A percentile compares a stretch with the other conserved stretches of the same genome.
Conservation (phyloP, 1,140 invertebrate genomes). For the Solenopsis invicta region DNA sequence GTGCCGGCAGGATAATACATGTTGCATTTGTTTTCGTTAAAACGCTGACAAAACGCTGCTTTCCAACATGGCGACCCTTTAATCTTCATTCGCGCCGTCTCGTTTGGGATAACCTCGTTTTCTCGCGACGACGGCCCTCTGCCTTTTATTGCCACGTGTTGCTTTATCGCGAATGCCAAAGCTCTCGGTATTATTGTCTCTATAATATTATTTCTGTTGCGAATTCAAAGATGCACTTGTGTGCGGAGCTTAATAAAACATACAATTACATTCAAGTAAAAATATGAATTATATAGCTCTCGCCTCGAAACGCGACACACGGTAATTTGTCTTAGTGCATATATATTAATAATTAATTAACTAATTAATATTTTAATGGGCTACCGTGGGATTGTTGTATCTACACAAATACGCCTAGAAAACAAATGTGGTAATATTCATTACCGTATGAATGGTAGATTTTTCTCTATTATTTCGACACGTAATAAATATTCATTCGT, state of each 20-base stretch:
- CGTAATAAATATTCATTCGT: conserved; percentile 65
- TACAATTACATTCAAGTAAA: neutral
- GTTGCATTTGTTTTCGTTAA: conserved; percentile 85
- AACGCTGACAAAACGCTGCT: conserved; percentile 74
- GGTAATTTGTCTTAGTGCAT: conserved; percentile 46
- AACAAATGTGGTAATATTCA: conserved; percentile 59
- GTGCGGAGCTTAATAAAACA: neutral
- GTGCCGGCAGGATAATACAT: conserved; percentile 75
- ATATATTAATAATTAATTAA: conserved; percentile 58
- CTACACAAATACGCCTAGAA: conserved; percentile 42
- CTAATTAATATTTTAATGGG: conserved; percentile 53
- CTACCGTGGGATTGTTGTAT: conserved; percentile 4
- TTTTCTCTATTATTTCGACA: conserved; percentile 64
- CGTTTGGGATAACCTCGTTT: conserved; percentile 45
- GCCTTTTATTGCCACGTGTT: conserved; percentile 48
- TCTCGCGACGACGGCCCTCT: neutral
- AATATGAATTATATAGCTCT: neutral
- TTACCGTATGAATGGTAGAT: conserved; percentile 60
- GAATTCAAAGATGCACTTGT: neutral
- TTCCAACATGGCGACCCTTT: conserved; percentile 47
- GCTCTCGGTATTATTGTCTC: neutral
- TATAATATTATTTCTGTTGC: conserved; percentile 6
- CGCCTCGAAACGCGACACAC: neutral
- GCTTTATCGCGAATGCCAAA: conserved; percentile 43
- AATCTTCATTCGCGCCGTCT: conserved; percentile 58